Evolutionary conservation across 2,797 vertebrate species (phyloP).

Genomic region (Loriculus beryllinus): DNA sequence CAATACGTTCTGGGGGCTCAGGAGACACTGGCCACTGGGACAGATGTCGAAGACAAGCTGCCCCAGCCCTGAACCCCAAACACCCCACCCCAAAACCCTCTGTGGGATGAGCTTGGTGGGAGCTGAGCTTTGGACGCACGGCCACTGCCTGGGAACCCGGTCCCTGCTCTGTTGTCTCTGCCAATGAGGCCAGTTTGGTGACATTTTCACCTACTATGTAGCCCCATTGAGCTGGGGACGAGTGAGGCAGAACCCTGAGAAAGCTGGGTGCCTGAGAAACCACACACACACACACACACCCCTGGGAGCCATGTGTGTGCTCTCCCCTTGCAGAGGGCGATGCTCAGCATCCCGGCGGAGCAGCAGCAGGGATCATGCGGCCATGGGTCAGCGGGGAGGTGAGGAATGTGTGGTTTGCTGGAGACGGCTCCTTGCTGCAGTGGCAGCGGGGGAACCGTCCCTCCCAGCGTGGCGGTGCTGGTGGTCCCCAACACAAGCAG

Average conservation of each 20-base stretch:
- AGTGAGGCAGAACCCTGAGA: accelerated
- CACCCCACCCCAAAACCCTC: too few relatives aligned
- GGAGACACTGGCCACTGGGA: background rate
- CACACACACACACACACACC: accelerated
- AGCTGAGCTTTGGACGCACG: background rate
- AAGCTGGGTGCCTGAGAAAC: background rate
- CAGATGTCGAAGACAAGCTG: background rate
- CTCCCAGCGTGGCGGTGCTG: background rate
- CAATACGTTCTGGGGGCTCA: accelerated
- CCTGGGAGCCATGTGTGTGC: background rate
- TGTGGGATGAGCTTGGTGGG: background rate
- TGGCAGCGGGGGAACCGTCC: background rate
- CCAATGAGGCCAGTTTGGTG: background rate
- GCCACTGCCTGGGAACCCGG: background rate
- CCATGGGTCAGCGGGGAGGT: background rate
- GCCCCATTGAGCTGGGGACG: background rate
- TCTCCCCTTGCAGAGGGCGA: background rate
- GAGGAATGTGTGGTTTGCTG: constrained; percentile 9
- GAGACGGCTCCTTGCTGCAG: background rate
- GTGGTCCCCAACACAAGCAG: background rate
- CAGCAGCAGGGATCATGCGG: background rate
- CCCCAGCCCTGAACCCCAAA: background rate
- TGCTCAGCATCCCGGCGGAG: background rate
- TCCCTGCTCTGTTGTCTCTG: background rate
- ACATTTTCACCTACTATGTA: background rate